Conservation (phyloP, 2,888 invertebrate genomes). For the Lasioglossum zephyrum region DNA sequence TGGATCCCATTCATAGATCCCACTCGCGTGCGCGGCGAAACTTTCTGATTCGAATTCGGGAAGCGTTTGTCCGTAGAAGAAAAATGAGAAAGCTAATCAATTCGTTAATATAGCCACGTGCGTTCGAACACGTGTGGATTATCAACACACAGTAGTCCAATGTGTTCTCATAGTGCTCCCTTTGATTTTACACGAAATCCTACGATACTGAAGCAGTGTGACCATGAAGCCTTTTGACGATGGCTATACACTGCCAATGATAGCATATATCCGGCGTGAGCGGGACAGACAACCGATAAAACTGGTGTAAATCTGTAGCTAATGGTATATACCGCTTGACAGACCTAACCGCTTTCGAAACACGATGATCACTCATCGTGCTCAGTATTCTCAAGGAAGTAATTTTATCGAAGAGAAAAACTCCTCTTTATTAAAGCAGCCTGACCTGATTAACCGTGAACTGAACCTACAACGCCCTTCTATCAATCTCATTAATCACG, state of each 20-base stretch:
- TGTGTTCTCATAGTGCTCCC: background rate
- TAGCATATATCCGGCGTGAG: slow-evolving; percentile 62
- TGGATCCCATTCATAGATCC: slow-evolving; percentile 18
- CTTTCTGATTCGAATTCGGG: background rate
- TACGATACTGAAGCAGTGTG: background rate
- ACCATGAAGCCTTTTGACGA: slow-evolving; percentile 42
- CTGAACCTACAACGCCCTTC: background rate
- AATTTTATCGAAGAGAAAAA: background rate
- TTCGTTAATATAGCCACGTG: background rate
- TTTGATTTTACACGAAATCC: slow-evolving; percentile 44
- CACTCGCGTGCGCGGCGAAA: background rate
- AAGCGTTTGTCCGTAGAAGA: background rate
- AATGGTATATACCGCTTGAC: slow-evolving; percentile 17
- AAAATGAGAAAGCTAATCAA: background rate
- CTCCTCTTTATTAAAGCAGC: background rate
- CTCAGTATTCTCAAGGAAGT: background rate
- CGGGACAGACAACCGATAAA: slow-evolving; percentile 56
- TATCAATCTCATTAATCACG: background rate
- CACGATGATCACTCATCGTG: background rate
- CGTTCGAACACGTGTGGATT: background rate
- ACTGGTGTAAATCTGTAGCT: slow-evolving; percentile 43
- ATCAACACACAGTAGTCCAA: background rate
- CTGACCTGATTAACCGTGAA: background rate
- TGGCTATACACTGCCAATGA: slow-evolving; percentile 53
- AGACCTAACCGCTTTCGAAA: slow-evolving; percentile 15